Evolutionary conservation across 2,888 invertebrate genomes (phyloP).

Genomic region (Busseola fusca): DNA sequence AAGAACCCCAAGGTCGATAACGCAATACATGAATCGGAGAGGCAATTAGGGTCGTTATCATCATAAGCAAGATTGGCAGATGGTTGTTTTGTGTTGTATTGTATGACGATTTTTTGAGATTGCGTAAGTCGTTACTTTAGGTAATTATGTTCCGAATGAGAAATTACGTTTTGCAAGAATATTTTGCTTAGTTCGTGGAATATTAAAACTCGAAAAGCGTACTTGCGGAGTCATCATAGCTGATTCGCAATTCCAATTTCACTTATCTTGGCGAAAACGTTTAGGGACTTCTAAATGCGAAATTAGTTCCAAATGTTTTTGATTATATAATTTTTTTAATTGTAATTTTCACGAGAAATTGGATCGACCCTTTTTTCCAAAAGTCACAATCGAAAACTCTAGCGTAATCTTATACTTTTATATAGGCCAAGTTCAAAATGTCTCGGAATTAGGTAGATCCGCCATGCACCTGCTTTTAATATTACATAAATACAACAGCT

Average conservation of each 20-base stretch:
- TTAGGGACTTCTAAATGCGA: constrained; percentile 5
- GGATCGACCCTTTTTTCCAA: not conserved
- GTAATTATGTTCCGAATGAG: constrained; percentile 39
- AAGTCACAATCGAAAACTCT: not conserved
- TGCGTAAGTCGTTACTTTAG: constrained; percentile 34
- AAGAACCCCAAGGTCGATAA: constrained; percentile 43
- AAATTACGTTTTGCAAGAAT: constrained; percentile 31
- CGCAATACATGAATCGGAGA: constrained; percentile 31
- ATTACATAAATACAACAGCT: constrained; percentile 11
- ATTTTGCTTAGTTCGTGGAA: constrained; percentile 16
- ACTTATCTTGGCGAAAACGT: constrained; percentile 19
- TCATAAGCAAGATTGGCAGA: constrained; percentile 57
- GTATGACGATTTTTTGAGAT: constrained; percentile 46
- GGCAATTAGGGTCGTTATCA: constrained; percentile 63
- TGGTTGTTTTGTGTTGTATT: constrained; percentile 45
- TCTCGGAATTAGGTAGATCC: not conserved
- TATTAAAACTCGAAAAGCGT: constrained; percentile 14
- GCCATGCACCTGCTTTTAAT: not conserved
- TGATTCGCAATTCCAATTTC: constrained; percentile 15
- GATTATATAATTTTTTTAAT: constrained; percentile 2
- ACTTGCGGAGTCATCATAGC: constrained; percentile 7
- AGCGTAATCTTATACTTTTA: not conserved
- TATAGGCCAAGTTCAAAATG: not conserved
- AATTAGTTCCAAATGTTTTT: not conserved
- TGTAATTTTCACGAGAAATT: too few relatives aligned